A percentile compares a stretch with the other conserved stretches of the same genome.
Evolutionary conservation across 2,113 vertebrate species (phyloP).

Genomic region (Clarias magur): DNA sequence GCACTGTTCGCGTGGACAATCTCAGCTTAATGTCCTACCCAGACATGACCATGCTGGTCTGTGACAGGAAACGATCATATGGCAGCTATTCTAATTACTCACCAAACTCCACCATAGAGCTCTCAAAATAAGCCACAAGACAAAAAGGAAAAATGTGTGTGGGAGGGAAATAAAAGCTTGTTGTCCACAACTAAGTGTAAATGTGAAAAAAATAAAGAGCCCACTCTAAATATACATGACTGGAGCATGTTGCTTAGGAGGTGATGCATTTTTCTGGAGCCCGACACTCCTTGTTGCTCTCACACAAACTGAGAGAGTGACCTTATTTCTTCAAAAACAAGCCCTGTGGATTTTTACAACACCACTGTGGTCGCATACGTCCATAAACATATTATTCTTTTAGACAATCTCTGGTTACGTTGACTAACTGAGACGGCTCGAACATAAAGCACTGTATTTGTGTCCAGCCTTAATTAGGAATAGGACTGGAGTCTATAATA

Average conservation of each 20-base stretch:
- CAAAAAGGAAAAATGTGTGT: conserved; percentile 46
- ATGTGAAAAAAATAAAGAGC: conserved; percentile 54
- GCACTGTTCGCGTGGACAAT: conserved; percentile 1
- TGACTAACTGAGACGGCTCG: conserved; percentile 53
- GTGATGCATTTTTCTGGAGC: conserved; percentile 47
- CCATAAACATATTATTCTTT: conserved; percentile 60
- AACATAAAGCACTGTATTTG: conserved; percentile 58
- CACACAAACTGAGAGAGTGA: conserved; percentile 49
- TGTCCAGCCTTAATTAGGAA: conserved; percentile 67
- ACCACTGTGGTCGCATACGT: conserved; percentile 45
- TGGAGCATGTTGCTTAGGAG: conserved; percentile 53
- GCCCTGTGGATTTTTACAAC: conserved; percentile 57
- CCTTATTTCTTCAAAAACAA: conserved; percentile 58
- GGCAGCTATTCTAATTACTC: conserved; percentile 66
- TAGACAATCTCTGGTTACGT: conserved; percentile 56
- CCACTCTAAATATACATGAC: conserved; percentile 60
- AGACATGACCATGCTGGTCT: conserved; percentile 48
- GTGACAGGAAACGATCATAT: conserved; percentile 61
- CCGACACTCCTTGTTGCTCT: conserved; percentile 50
- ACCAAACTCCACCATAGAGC: conserved; percentile 59
- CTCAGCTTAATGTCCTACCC: conserved; percentile 58
- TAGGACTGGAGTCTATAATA: conserved; percentile 61
- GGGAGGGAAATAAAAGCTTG: conserved; percentile 53
- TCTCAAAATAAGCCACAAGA: conserved; percentile 64
- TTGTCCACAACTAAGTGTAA: conserved; percentile 62